A percentile compares a stretch with the other conserved stretches of the same genome.
phyloP scores from a whole-genome alignment of 2,797 vertebrate genomes.

The Tolypeutes matacus region DNA sequence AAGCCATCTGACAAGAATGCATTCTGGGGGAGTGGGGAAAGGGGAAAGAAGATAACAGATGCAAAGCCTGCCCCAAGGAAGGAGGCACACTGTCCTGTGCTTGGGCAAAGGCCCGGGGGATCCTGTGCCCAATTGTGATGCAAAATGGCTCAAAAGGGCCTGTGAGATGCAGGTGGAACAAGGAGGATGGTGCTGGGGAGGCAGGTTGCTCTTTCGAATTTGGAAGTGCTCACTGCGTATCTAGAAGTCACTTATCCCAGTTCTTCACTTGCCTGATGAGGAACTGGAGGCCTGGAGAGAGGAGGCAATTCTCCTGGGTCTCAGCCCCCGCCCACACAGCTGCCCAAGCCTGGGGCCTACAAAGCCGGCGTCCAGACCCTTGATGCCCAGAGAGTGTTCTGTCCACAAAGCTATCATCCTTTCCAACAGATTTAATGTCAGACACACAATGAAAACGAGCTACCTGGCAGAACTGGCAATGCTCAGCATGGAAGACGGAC shows the following conservation, averaged over 20 bases:
- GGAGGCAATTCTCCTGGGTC: accelerated
- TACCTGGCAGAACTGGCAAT: accelerated
- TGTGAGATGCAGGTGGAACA: accelerated
- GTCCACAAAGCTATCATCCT: accelerated
- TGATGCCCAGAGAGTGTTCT: accelerated
- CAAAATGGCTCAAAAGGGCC: accelerated
- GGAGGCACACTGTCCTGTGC: accelerated
- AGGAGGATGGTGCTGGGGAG: accelerated
- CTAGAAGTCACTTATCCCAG: accelerated
- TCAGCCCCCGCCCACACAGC: no score
- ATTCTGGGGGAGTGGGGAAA: neutral
- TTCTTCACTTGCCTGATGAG: accelerated
- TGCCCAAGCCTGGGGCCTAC: no score
- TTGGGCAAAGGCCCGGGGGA: neutral
- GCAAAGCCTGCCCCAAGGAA: accelerated
- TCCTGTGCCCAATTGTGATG: accelerated
- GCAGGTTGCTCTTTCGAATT: no score
- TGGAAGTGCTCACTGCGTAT: accelerated
- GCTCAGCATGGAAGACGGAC: accelerated
- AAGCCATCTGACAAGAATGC: constrained; percentile 71
- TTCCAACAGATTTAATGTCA: neutral
- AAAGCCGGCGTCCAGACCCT: neutral
- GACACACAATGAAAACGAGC: accelerated
- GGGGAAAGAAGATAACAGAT: accelerated
- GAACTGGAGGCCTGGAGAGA: neutral